phyloP scores from a whole-genome alignment of 2,888 invertebrate genomes.

The Eupeodes luniger region DNA sequence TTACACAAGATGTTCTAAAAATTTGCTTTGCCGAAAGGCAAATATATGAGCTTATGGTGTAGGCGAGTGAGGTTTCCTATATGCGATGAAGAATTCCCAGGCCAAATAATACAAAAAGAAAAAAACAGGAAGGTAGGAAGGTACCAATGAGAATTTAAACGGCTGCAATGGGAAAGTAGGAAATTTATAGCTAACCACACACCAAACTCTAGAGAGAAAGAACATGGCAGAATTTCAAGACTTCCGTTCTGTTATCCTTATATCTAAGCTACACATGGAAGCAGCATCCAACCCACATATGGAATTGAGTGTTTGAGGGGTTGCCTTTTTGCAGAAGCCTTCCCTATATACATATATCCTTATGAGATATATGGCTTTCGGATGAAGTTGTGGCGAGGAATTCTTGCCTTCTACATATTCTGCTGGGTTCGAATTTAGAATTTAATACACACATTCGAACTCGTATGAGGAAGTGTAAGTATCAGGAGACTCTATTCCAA shows the following conservation, averaged over 20 bases:
- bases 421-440: slow-evolving; percentile 5
- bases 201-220: slow-evolving; percentile 6
- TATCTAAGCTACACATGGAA: not conserved
- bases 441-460: not conserved
- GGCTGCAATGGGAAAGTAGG: slow-evolving; percentile 34
- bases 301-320: slow-evolving; percentile 41
- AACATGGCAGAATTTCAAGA: slow-evolving; percentile 8
- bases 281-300: slow-evolving; percentile 3
- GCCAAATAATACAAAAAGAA: slow-evolving; percentile 11
- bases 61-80: slow-evolving; percentile 36
- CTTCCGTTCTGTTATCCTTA: not conserved
- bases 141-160: slow-evolving; percentile 60
- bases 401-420: slow-evolving; percentile 36
- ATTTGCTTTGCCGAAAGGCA: slow-evolving; percentile 6
- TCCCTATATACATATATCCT: not conserved
- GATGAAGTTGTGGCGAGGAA: slow-evolving; percentile 64
- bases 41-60: slow-evolving; percentile 35
- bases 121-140: not conserved
- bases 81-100: slow-evolving; percentile 29
- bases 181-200: slow-evolving; percentile 64
- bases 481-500: slow-evolving; percentile 37
- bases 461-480: not conserved
- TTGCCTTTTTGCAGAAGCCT: slow-evolving; percentile 15
- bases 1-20: not conserved
- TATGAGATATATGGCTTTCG: slow-evolving; percentile 69